Percentiles rank a stretch among this genome's conserved stretches.
phyloP scores from a whole-genome alignment of 1,140 invertebrate genomes.

The Lepidurus arcticus region DNA sequence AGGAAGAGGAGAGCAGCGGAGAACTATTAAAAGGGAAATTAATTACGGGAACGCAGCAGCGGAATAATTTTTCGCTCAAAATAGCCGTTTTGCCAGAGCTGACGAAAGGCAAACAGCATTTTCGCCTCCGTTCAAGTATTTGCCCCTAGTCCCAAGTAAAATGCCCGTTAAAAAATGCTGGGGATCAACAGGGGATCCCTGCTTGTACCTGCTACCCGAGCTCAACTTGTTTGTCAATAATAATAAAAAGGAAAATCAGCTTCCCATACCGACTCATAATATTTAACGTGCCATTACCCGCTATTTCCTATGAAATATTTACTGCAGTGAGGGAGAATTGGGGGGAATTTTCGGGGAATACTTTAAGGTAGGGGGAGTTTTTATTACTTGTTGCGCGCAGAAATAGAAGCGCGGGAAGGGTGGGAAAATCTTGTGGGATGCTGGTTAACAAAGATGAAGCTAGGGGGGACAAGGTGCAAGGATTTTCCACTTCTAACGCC shows the following conservation, averaged over 20 bases:
- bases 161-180: background rate
- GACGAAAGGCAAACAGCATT: background rate
- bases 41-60: background rate
- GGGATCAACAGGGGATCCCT: background rate
- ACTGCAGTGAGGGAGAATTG: too few relatives aligned
- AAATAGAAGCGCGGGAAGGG: background rate
- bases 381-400: too few relatives aligned
- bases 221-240: constrained; percentile 15
- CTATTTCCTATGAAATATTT: background rate
- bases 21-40: background rate
- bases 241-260: background rate
- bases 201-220: background rate
- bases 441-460: background rate
- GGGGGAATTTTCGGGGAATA: too few relatives aligned
- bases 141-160: background rate
- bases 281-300: background rate
- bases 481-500: background rate
- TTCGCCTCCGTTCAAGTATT: background rate
- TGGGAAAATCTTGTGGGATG: background rate
- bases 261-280: background rate
- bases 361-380: too few relatives aligned
- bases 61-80: constrained; percentile 22
- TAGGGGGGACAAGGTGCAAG: constrained; percentile 6
- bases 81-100: constrained; percentile 4
- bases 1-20: background rate